Evolutionary conservation across 2,113 vertebrate genomes (phyloP), one percentile per base, ranked within the genome.

Genomic region (Salminus brasiliensis): DNA sequence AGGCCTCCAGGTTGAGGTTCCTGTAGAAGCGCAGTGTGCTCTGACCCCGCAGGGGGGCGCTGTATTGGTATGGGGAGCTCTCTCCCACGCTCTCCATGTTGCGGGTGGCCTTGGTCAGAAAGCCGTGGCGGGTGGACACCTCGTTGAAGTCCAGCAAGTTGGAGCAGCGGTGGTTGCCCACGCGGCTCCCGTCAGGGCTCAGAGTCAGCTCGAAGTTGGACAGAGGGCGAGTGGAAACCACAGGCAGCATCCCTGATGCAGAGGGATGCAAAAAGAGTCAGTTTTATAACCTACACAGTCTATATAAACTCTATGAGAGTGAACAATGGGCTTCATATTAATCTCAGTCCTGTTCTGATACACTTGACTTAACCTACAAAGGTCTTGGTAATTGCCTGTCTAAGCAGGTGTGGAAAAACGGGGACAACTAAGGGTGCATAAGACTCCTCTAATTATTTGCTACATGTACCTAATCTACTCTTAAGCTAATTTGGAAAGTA

Each of bases 121-220:
- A 99, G 21, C 96, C 90, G 10, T 98, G 93, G 70, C 92, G 94
- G 1, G 97, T 98, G 87, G 89, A 94, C 57, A 98, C 95, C 93
- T 98, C 96, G 0, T 88, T 89, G 78, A 93, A 93, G 86, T 98
- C 95, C 52, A 97, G 85, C 68, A 99, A 84, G 88, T 98, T 99
- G 82, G 97, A 99, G 88, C 97, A 99, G 76, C 93, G 96, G 86
- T 98, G 97, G 90, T 96, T 96, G 36, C 95, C 97, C 10, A 94
- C 94, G 6, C 96, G 94, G 0, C 94, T 95, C 43, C 97, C 96
- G 16, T 98, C 96, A 0, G 94, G 96, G 78, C 97, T 98, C 29
- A 99, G 95, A 0, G 95, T 97, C 84, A 97, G 91, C 69, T 99
- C 95, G 52, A 98, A 97, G 91, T 97, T 97, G 85, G 92, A 95